Evolutionary conservation across 2,888 invertebrate genomes (phyloP).

Genomic region (Cordilura impudica): DNA sequence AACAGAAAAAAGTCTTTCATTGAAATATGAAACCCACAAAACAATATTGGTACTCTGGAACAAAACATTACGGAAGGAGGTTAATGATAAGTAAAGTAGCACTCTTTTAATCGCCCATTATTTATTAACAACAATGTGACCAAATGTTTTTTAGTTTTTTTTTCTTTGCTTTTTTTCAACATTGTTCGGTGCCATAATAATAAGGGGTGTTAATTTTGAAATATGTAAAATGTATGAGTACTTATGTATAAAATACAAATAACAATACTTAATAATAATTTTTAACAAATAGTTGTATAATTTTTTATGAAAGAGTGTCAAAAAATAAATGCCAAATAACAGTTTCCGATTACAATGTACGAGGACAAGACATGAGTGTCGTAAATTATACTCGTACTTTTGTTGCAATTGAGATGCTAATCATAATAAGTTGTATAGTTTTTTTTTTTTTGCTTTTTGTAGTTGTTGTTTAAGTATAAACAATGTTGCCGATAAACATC

Average conservation of each 20-base stretch:
- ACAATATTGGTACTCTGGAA: conserved; percentile 17
- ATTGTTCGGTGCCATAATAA: background rate
- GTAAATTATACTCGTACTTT: conserved; percentile 6
- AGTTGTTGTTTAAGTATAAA: conserved; percentile 26
- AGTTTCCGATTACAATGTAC: conserved; percentile 57
- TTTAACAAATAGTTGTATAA: background rate
- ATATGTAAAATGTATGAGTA: conserved; percentile 30
- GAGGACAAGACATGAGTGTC: background rate
- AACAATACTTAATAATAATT: conserved; percentile 40
- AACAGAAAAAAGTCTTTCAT: background rate
- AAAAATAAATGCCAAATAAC: conserved; percentile 57
- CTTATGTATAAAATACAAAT: too few relatives aligned
- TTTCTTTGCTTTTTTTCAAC: background rate
- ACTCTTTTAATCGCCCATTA: background rate
- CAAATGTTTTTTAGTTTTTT: conserved; percentile 15
- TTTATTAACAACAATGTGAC: conserved; percentile 39
- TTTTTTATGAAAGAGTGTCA: conserved; percentile 36
- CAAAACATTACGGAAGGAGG: background rate
- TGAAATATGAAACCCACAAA: conserved; percentile 45
- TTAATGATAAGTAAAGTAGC: background rate
- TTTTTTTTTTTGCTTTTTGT: conserved; percentile 12
- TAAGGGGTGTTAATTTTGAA: conserved; percentile 32
- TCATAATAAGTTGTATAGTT: background rate
- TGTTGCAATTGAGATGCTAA: conserved; percentile 48
- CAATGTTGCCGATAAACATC: conserved; percentile 51